Base-by-base conservation (phyloP, 2,888 invertebrate genomes). In the Idaea biselata region DNA sequence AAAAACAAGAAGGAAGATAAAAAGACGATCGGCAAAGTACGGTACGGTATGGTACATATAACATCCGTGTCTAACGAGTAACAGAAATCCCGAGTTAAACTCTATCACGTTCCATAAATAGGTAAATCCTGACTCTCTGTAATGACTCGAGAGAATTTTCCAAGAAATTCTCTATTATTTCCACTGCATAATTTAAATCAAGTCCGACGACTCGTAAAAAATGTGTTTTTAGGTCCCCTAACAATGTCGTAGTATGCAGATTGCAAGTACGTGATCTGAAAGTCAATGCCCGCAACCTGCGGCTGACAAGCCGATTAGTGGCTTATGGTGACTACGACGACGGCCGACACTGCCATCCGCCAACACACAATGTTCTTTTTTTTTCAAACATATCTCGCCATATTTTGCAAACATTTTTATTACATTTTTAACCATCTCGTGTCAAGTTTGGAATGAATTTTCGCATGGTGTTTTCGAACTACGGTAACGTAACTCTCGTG, bases 181-280 rank as follows among this genome's bases (percentile, higher is more conserved):
- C 63, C 66, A 33, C 58, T 66, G 68, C 63, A 69, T 70, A 69
- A 69, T 71, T 73, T 72, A 73, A 73, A 74, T 69, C 67, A 68
- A 69, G 70, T 71, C 61, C 60, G 68, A 68, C 63, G 68, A 60
- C 60, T 68, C 17, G 73, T 73, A 80, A 78, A 80, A 79, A 77
- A 80, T 75, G 72, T 82, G 76, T 79, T 83, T 82, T 77, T 79
- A 74, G 76, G 77, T 74, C 78, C 82, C 80, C 73, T 75, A 74
- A 78, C 80, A 81, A 72, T 73, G 74, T 73, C 72, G 74, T 73
- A 75, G 83, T 79, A 89, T 90, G 89, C 88, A 89, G 88, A 91
- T 90, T 87, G 87, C 84, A 81, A 81, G 75, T 81, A 90, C 91
- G 90, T 89, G 90, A 87, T 86, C 83, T 77, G 89, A 80, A 83